Evolutionary conservation across 2,888 invertebrate species (phyloP), one percentile per base, ranked within the genome.

Genomic region (Drosophila testacea): DNA sequence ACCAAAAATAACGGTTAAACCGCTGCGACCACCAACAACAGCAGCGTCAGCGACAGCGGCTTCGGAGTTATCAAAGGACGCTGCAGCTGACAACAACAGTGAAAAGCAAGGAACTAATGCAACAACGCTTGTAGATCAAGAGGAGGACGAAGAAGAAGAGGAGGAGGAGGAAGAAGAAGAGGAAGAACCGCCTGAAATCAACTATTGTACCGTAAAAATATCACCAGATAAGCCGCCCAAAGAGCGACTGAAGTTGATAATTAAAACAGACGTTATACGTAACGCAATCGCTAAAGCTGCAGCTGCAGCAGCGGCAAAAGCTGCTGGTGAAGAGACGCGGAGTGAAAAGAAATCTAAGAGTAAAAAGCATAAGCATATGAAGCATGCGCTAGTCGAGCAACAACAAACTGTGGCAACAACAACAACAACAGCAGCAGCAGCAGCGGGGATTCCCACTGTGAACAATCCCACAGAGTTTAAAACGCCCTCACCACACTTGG

Each of bases 191-290:
- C 90, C 92, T 4, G 92, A 92, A 73, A 92, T 92, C 4, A 92
- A 92, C 67, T 92, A 92, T 62, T 92, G 91, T 46, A 92, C 92
- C 0, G 92, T 92, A 2, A 92, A 92, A 79, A 92, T 92, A 64
- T 92, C 92, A 10, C 92, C 92, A 0, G 92, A 91, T 65, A 92
- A 92, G 93, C 91, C 92, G 63, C 92, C 92, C 38, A 92, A 94
- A 93, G 92, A 94, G 93, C 90, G 92, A 44, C 80, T 94, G 92
- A 94, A 92, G 71, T 77, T 92, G 32, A 92, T 92, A 48, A 92
- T 92, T 16, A 92, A 92, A 81, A 92, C 92, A 2, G 92, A 92
- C 79, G 91, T 92, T 36, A 91, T 92, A 51, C 89, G 92, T 4
- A 90, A 91, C 79, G 92, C 92, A 38, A 80, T 92, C 54, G 92